These are phyloP conservation scores for Callipepla squamata DNA, from an alignment of 2,113 vertebrate genomes.

Conservation along the genomic window DNA sequence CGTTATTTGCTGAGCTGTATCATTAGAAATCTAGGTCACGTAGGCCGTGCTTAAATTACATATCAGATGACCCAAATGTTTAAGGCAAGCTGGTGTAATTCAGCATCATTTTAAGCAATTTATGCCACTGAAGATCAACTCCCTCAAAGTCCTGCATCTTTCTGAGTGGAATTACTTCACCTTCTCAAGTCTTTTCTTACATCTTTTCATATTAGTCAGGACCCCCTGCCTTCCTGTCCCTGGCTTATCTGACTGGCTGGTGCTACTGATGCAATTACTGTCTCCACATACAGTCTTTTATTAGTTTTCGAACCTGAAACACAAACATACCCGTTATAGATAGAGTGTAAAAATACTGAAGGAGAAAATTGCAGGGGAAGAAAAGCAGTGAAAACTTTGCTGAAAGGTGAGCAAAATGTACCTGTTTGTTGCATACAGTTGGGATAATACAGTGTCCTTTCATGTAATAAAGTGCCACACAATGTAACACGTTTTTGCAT, in stretches of 20 bases:
- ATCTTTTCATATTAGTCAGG: conserved; percentile 10
- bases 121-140: conserved; percentile 20
- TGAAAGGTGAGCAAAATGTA: background rate
- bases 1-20: conserved; percentile 15
- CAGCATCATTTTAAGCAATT: conserved; percentile 44
- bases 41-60: conserved; percentile 13
- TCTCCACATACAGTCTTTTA: background rate
- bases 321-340: background rate
- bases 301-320: background rate
- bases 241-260: background rate
- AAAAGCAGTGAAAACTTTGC: background rate
- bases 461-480: background rate
- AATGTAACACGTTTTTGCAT: background rate
- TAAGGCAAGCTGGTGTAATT: conserved; percentile 24
- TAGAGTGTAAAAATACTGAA: background rate
- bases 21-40: conserved; percentile 28
- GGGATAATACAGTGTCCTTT: background rate
- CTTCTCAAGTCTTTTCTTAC: conserved; percentile 11
- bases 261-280: conserved; percentile 10
- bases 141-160: background rate
- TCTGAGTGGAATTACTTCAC: conserved; percentile 20
- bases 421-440: background rate
- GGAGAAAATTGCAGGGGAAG: background rate
- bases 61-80: conserved; percentile 39
- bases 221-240: background rate